phyloP scores from a whole-genome alignment of 2,888 invertebrate genomes.

The Apomyelois bistriatella region DNA sequence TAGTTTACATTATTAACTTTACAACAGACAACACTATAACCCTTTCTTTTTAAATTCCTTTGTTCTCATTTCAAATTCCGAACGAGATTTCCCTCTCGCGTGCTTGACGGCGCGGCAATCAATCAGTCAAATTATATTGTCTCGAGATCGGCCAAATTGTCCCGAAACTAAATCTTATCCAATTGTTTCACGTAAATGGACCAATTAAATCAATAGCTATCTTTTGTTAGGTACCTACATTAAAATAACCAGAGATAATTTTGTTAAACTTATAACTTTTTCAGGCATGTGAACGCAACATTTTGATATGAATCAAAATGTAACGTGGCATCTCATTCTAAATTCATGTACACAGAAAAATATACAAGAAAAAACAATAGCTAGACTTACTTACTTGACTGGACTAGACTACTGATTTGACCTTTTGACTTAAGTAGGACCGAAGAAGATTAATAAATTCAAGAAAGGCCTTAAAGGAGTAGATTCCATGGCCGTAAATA shows the following conservation, averaged over 20 bases:
- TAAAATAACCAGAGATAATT: neutral
- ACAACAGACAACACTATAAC: neutral
- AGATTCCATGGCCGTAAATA: too few species aligned
- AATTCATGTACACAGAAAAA: too few species aligned
- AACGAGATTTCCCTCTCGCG: slow-evolving; percentile 28
- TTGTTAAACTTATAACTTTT: neutral
- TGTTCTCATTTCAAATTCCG: slow-evolving; percentile 18
- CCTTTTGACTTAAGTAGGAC: too few species aligned
- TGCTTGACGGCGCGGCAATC: slow-evolving; percentile 47
- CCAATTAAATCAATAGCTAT: slow-evolving; percentile 22
- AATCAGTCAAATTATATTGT: slow-evolving; percentile 78
- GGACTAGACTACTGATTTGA: too few species aligned
- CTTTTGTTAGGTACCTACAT: slow-evolving; percentile 1
- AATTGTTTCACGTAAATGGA: slow-evolving; percentile 27
- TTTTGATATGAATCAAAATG: too few species aligned
- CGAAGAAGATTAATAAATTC: too few species aligned
- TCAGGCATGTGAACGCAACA: neutral
- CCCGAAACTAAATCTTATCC: slow-evolving; percentile 37
- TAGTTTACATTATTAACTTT: neutral
- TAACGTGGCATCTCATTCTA: too few species aligned
- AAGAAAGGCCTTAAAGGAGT: too few species aligned
- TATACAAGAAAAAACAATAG: too few species aligned
- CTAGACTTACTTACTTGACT: too few species aligned
- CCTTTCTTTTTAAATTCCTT: slow-evolving; percentile 14
- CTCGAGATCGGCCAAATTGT: slow-evolving; percentile 64